A percentile compares a stretch with the other conserved stretches of the same genome.
Conservation (phyloP, 2,888 invertebrate genomes). For the Lithophane socia region DNA sequence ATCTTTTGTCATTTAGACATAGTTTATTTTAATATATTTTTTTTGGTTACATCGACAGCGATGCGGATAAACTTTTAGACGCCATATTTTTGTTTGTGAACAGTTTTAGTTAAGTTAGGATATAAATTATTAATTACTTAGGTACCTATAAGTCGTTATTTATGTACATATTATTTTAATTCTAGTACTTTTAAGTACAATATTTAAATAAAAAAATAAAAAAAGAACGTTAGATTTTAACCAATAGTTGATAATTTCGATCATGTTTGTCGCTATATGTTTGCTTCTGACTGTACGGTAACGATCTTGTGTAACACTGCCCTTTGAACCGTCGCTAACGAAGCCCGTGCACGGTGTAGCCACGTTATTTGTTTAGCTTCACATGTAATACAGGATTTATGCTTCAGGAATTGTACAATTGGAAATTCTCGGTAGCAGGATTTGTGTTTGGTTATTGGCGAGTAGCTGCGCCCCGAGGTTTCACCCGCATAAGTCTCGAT, state of each 20-base stretch:
- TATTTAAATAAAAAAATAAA: no score
- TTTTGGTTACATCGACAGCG: no score
- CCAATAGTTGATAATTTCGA: background rate
- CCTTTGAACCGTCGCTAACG: conserved; percentile 65
- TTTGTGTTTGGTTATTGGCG: conserved; percentile 26
- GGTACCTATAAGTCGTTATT: no score
- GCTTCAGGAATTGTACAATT: conserved; percentile 38
- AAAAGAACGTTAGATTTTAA: background rate
- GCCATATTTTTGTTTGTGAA: no score
- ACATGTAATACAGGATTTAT: conserved; percentile 53
- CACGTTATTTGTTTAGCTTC: conserved; percentile 57
- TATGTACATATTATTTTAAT: no score
- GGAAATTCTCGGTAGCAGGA: conserved; percentile 6
- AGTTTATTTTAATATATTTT: no score
- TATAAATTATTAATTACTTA: no score
- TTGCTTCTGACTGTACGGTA: conserved; percentile 41
- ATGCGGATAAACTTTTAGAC: no score
- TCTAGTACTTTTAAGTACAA: no score
- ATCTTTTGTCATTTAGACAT: background rate
- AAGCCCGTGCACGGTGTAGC: conserved; percentile 54
- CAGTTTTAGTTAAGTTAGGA: no score
- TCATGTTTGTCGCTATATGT: background rate
- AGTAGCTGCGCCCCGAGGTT: no score
- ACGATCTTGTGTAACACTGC: conserved; percentile 55
- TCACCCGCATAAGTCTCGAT: no score